Evolutionary conservation across 2,797 vertebrate genomes (phyloP).

Genomic region (Eleutherodactylus coqui): DNA sequence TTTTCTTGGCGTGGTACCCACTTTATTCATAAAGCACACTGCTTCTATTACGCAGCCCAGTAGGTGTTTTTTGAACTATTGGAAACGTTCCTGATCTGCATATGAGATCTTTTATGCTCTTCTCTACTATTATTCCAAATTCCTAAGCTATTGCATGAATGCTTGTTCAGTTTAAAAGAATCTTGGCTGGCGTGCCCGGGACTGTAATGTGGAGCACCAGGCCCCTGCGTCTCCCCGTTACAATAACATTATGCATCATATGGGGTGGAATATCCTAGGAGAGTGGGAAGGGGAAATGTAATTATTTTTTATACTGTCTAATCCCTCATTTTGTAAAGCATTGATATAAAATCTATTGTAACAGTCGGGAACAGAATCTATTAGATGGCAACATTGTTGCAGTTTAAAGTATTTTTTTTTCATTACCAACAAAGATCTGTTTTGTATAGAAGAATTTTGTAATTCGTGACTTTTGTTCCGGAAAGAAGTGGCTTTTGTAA

Average conservation of each 20-base stretch:
- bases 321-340: not conserved
- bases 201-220: not conserved
- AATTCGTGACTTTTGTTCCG: not conserved
- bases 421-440: not conserved
- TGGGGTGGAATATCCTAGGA: not conserved
- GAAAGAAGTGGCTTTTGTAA: constrained; percentile 34
- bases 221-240: not conserved
- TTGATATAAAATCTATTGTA: not conserved
- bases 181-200: not conserved
- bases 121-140: not conserved
- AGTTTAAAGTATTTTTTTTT: not conserved
- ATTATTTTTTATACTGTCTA: too few relatives aligned
- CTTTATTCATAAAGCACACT: too few relatives aligned
- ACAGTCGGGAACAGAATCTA: not conserved
- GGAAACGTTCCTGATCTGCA: not conserved
- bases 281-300: not conserved
- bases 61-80: not conserved
- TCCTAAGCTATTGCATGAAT: not conserved
- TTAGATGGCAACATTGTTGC: not conserved
- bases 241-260: not conserved
- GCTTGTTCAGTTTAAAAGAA: constrained; percentile 10
- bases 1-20: too few relatives aligned
- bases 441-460: not conserved
- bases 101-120: not conserved
- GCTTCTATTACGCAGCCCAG: not conserved